phyloP scores from a whole-genome alignment of 2,113 vertebrate species.

The Delphinus delphis region DNA sequence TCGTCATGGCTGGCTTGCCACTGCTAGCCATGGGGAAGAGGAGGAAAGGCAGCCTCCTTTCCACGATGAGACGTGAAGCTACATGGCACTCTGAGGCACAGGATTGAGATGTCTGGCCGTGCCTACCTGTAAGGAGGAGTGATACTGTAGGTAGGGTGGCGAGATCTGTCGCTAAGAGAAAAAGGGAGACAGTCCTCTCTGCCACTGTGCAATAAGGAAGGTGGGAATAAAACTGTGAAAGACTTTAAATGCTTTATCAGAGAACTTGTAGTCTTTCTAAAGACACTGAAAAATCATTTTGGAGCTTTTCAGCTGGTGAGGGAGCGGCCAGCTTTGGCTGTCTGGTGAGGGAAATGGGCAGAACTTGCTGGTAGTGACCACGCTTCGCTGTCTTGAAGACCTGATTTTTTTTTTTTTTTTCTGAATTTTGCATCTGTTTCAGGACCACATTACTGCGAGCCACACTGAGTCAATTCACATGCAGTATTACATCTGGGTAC shows the following conservation, averaged over 20 bases:
- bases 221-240: neutral
- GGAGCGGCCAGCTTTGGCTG: neutral
- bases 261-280: neutral
- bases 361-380: neutral
- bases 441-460: neutral
- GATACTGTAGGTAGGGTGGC: no score
- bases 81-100: neutral
- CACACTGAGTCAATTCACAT: accelerated
- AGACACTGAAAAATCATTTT: neutral
- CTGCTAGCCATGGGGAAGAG: no score
- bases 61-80: neutral
- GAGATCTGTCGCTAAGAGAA: neutral
- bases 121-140: neutral
- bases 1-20: neutral
- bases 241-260: neutral
- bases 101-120: neutral
- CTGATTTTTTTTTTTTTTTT: neutral
- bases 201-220: neutral
- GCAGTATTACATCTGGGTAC: neutral
- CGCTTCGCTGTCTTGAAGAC: accelerated
- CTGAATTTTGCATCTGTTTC: neutral
- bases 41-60: neutral
- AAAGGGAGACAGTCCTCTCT: neutral
- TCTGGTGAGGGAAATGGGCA: neutral
- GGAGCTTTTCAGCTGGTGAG: neutral